These are phyloP conservation scores for Montipora sp. DNA, from an alignment of 64 coral and sea anemone genomes.

Conservation along the genomic window DNA sequence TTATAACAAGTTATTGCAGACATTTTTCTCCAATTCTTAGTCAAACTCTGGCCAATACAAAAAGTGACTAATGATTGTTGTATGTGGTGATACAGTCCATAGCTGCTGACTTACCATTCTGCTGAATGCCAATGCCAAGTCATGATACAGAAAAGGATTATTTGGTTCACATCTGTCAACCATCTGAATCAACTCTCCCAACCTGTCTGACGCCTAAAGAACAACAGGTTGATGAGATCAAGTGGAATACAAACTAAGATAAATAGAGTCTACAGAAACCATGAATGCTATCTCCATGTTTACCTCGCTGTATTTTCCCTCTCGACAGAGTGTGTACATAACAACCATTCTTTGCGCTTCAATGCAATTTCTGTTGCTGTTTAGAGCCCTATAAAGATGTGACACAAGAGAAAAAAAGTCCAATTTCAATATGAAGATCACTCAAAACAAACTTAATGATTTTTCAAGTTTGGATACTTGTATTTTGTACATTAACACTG, in stretches of 20 bases:
- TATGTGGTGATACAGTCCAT: no score
- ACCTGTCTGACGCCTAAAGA: constrained; percentile 85
- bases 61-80: no score
- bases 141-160: constrained; percentile 87
- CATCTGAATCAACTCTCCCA: constrained; percentile 91
- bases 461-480: no score
- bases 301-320: constrained; percentile 95
- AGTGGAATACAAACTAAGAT: no score
- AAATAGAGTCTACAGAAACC: no score
- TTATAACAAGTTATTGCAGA: no score
- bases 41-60: no score
- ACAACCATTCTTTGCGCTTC: constrained; percentile 92
- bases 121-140: constrained; percentile 83
- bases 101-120: constrained; percentile 69
- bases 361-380: constrained; percentile 88
- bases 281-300: not conserved
- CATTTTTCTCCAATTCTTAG: no score
- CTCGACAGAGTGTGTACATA: constrained; percentile 84
- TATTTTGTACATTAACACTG: no score
- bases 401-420: not conserved
- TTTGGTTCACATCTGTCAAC: constrained; percentile 94
- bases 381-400: constrained; percentile 67
- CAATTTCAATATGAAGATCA: no score
- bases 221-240: not conserved
- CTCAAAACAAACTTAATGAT: no score